phyloP scores from a whole-genome alignment of 2,797 vertebrate species.

The Propithecus deckenii region DNA sequence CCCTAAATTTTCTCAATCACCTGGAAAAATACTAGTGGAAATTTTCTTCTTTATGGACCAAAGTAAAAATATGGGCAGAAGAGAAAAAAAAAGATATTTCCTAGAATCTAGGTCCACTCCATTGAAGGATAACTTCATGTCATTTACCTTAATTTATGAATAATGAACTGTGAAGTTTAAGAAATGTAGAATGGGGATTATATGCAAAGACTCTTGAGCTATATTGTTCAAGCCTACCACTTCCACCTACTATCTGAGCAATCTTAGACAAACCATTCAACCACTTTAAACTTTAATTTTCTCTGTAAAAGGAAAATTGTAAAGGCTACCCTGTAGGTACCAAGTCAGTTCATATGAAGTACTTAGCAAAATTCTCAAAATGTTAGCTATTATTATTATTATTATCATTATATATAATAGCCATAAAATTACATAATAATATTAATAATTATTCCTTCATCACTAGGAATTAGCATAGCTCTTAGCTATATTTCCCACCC shows the following conservation, averaged over 20 bases:
- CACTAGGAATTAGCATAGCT: neutral
- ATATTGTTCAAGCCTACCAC: neutral
- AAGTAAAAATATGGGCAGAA: neutral
- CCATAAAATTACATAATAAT: neutral
- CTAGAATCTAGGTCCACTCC: neutral
- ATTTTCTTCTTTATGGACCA: neutral
- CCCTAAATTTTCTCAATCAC: neutral
- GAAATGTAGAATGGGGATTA: neutral
- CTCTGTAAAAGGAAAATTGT: neutral
- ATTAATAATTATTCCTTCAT: neutral
- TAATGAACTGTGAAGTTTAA: neutral
- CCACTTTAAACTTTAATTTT: neutral
- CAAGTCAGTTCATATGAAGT: neutral
- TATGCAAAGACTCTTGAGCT: neutral
- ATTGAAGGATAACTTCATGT: neutral
- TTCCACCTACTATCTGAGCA: neutral
- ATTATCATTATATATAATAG: neutral
- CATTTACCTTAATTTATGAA: neutral
- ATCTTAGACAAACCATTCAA: neutral
- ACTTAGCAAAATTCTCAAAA: neutral
- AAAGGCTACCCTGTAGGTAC: neutral
- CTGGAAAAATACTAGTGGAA: neutral
- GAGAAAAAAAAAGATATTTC: neutral
- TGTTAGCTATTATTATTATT: neutral
- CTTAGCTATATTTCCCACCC: neutral